These are phyloP conservation scores for Charanyca ferruginea DNA, from an alignment of 2,888 invertebrate genomes.

Conservation along the genomic window DNA sequence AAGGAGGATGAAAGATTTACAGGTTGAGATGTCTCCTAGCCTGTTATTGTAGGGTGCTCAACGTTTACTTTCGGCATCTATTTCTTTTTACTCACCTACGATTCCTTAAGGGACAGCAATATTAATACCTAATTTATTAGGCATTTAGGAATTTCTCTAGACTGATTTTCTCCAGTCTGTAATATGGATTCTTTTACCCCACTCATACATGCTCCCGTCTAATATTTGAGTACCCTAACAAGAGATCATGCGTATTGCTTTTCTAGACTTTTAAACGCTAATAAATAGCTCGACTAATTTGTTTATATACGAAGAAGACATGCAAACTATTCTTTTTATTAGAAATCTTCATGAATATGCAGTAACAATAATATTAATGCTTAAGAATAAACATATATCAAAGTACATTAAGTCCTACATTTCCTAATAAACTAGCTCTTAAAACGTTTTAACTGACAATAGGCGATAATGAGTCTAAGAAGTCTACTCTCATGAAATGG, in stretches of 20 bases:
- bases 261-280: slow-evolving; percentile 53
- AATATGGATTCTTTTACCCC: slow-evolving; percentile 42
- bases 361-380: slow-evolving; percentile 46
- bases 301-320: slow-evolving; percentile 62
- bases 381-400: slow-evolving; percentile 41
- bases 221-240: slow-evolving; percentile 62
- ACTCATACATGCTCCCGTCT: slow-evolving; percentile 73
- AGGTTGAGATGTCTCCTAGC: slow-evolving; percentile 62
- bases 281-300: slow-evolving; percentile 54
- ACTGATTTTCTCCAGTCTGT: slow-evolving; percentile 30
- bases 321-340: slow-evolving; percentile 68
- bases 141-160: slow-evolving; percentile 15
- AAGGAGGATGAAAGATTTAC: slow-evolving; percentile 61
- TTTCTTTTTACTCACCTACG: slow-evolving; percentile 61
- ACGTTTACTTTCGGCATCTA: slow-evolving; percentile 50
- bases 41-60: slow-evolving; percentile 66
- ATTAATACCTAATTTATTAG: slow-evolving; percentile 46
- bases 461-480: slow-evolving; percentile 55
- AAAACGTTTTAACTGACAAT: slow-evolving; percentile 50
- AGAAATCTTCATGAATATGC: slow-evolving; percentile 53
- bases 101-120: slow-evolving; percentile 59
- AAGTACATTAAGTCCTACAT: slow-evolving; percentile 55
- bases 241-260: slow-evolving; percentile 57
- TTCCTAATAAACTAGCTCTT: slow-evolving; percentile 57
- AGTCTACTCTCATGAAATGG: slow-evolving; percentile 53